Percentiles rank a stretch among this genome's conserved stretches.
phyloP scores from a whole-genome alignment of 2,113 vertebrate species.

The Rhombomys opimus region DNA sequence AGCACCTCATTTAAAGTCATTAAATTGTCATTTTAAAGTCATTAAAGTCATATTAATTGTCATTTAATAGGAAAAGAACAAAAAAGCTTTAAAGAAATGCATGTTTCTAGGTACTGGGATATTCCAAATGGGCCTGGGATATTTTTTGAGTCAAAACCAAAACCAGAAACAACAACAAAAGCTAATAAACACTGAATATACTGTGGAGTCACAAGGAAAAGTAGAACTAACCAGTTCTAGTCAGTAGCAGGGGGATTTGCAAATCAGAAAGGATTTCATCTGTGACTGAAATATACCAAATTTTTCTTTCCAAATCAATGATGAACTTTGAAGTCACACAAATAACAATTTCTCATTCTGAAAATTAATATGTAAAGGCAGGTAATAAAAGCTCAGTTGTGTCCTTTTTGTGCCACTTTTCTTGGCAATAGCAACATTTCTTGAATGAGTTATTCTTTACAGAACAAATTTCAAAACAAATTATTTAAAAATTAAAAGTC shows the following conservation, averaged over 20 bases:
- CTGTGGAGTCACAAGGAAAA: background rate
- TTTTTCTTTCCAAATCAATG: background rate
- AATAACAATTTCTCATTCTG: background rate
- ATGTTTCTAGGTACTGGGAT: background rate
- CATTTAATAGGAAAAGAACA: slow-evolving; percentile 6
- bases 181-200: background rate
- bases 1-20: background rate
- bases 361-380: background rate
- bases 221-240: background rate
- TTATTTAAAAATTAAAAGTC: background rate
- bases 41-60: too few species aligned
- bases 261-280: background rate
- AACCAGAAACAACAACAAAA: background rate
- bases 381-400: background rate
- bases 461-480: background rate
- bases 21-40: background rate
- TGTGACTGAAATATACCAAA: background rate
- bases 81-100: background rate
- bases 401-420: background rate
- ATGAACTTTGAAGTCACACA: slow-evolving; percentile 9
- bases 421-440: background rate
- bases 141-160: background rate
- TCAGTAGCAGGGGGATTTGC: background rate
- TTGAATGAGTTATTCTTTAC: background rate
- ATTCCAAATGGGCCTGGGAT: background rate